Evolutionary conservation across 2,113 vertebrate species (phyloP).

Genomic region (Oxyruncus cristatus): DNA sequence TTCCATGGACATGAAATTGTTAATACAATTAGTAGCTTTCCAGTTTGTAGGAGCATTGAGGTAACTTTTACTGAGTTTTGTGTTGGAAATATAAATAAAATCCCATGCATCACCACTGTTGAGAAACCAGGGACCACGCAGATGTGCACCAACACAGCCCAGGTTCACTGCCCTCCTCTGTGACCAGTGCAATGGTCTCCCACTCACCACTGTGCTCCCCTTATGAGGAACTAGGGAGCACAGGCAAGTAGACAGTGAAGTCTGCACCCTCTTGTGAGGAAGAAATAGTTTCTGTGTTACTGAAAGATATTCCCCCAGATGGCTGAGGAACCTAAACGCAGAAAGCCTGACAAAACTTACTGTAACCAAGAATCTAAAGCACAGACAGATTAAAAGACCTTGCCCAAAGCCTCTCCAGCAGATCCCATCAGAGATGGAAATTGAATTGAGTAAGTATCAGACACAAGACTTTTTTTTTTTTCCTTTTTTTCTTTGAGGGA

Average conservation of each 20-base stretch:
- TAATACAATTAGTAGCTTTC: neutral
- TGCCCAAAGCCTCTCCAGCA: neutral
- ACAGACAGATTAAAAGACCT: neutral
- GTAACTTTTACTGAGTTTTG: neutral
- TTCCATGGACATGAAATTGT: neutral
- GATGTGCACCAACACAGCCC: neutral
- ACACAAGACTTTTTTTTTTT: neutral
- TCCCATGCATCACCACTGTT: rapidly evolving
- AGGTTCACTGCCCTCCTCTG: too few relatives aligned
- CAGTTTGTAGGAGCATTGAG: neutral
- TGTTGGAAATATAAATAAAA: neutral
- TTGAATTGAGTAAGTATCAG: neutral
- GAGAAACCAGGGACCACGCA: neutral
- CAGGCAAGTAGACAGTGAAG: neutral
- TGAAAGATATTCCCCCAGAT: neutral
- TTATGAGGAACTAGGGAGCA: rapidly evolving
- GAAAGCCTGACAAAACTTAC: neutral
- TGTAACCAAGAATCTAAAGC: neutral
- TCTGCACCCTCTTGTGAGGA: neutral
- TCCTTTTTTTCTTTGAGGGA: neutral
- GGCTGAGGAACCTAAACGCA: neutral
- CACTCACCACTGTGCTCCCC: rapidly evolving
- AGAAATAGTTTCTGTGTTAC: neutral
- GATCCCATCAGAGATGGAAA: neutral
- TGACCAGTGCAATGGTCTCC: rapidly evolving